Percentiles rank a stretch among this genome's conserved stretches.
Evolutionary conservation across 2,113 vertebrate species (phyloP).

Genomic region (Entomyzon cyanotis): DNA sequence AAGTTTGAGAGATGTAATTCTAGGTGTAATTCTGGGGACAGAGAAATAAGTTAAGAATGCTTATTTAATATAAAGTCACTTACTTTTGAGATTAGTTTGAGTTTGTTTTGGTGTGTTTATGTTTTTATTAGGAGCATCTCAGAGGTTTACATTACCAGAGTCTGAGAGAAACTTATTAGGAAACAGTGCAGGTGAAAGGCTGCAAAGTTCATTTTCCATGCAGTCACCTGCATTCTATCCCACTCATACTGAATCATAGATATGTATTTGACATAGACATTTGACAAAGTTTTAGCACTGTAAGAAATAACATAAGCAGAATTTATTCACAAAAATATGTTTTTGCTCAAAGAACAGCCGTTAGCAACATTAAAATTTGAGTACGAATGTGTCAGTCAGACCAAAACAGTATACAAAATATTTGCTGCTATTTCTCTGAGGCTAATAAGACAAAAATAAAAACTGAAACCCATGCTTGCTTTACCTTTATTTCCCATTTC

Average conservation of each 20-base stretch:
- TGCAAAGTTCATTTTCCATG: background rate
- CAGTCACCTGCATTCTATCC: background rate
- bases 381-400: background rate
- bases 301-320: background rate
- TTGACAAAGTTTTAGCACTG: background rate
- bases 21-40: background rate
- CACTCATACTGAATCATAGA: background rate
- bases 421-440: background rate
- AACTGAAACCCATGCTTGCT: background rate
- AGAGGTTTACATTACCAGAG: background rate
- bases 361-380: conserved; percentile 12
- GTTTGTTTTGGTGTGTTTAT: background rate
- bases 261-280: background rate
- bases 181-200: background rate
- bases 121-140: background rate
- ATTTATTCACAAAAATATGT: background rate
- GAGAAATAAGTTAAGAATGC: background rate
- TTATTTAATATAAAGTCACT: background rate
- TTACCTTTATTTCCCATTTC: background rate
- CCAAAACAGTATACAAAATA: background rate
- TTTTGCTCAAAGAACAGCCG: background rate
- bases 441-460: background rate
- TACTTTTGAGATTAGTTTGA: background rate
- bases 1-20: background rate
- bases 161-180: background rate